Evolutionary conservation across 2,113 vertebrate species (phyloP), one percentile per base, ranked within the genome.

Genomic region (Salvelinus sp.): DNA sequence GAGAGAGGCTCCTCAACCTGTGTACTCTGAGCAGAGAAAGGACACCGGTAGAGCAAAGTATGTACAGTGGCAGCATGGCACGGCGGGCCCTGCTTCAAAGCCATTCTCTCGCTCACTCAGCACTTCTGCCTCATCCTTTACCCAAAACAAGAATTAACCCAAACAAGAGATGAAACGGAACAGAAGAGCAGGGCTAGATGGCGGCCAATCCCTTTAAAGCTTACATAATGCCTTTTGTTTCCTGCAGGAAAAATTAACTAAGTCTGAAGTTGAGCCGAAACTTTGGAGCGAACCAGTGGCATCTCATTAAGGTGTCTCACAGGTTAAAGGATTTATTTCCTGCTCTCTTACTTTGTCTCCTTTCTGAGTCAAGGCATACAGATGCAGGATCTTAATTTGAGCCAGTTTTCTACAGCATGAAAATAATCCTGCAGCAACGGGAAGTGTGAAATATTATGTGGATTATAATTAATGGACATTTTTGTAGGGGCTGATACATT

Each of bases 141-240:
- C 79, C 79, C 70, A 73, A 62, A 86, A 82, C 80, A 83, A 91
- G 90, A 91, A 93, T 93, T 91, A 87, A 83, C 87, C 70, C 90
- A 89, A 92, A 82, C 83, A 91, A 72, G 80, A 93, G 82, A 95
- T 93, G 83, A 94, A 94, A 93, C 75, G 79, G 78, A 22, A 85
- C 10, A 20, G 85, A 84, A 87, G 82, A 88, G 91, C 79, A 84
- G 67, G 85, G 91, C 79, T 85, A 78, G 90, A 94, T 91, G 84
- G 84, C 71, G 72, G 86, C 79, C 44, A 86, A 93, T 91, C 85
- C 82, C 33, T 90, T 82, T 81, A 94, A 96, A 96, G 83, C 86
- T 88, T 88, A 79, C 88, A 88, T 95, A 94, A 95, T 93, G 89
- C 84, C 76, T 88, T 90, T 91, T 91, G 86, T 93, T 92, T 84